Base-by-base conservation (phyloP, 2,113 vertebrate genomes). In the Myiopsitta monachus region DNA sequence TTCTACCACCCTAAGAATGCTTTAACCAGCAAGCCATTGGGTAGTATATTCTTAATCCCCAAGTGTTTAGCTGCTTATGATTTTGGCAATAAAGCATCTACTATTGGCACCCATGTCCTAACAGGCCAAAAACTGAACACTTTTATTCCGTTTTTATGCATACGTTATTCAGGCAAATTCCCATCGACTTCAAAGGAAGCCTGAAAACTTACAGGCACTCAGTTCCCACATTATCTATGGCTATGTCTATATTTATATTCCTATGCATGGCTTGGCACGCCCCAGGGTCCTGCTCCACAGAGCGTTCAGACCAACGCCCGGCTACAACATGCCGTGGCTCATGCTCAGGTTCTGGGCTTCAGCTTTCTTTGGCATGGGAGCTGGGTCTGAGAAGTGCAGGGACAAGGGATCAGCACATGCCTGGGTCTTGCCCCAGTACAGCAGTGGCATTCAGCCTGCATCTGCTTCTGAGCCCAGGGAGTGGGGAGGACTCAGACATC, bases 101-200 rank as follows among this genome's bases (percentile, higher is more conserved):
- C 51, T 90, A 41, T 64, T 33, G 79, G 75, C 61, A 93, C 27
- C 95, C 80, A 14, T 68, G 94, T 83, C 61, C 90, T 87, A 92
- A 96, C 94, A 97, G 85, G 95, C 69, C 73, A 93, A 88, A 88
- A 93, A 61, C 36, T 0, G 27, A 93, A 75, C 39, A 63, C 52
- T 81, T 94, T 49, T 52, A 24, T 89, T 72, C 72, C 15, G 27
- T 84, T 87, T 92, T 94, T 47, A 93, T 3, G 9, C 36, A 38
- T 39, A n/a, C 47, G 22, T 78, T 57, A 84, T 52, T 72, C 76
- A 84, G 64, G 52, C 14, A 4, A 88, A 78, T 95, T 97, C 86
- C 88, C 90, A 96, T 78, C 8, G 0, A 95, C 95, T 94, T 97
- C 95, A 97, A 96, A 96, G 96, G 88, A 44, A 87, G n/a, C 39